phyloP scores from a whole-genome alignment of 2,888 invertebrate species.

The Anaspis maculata region DNA sequence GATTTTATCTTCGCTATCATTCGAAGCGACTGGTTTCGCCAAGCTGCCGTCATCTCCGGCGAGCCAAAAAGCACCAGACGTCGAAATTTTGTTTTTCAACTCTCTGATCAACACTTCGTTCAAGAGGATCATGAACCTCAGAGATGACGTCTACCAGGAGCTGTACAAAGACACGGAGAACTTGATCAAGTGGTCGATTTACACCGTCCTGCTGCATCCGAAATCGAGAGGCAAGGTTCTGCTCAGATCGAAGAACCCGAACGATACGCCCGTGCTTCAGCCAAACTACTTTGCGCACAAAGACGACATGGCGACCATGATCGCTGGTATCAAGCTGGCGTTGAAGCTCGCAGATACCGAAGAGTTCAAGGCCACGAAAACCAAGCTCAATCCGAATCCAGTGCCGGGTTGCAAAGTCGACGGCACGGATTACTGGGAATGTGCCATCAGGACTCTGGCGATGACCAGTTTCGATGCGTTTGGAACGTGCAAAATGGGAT shows the following conservation, averaged over 20 bases:
- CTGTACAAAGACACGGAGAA: background rate
- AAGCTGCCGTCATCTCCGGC: constrained; percentile 24
- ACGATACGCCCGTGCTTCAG: constrained; percentile 27
- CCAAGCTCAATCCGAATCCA: constrained; percentile 45
- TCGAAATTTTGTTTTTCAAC: constrained; percentile 52
- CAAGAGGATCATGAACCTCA: constrained; percentile 30
- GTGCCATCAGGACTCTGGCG: constrained; percentile 53
- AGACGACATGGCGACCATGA: constrained; percentile 49
- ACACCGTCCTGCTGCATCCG: constrained; percentile 23
- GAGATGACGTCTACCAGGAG: constrained; percentile 2
- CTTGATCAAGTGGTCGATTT: constrained; percentile 5
- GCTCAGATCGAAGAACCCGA: constrained; percentile 24
- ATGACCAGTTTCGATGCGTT: constrained; percentile 55
- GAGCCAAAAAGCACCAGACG: constrained; percentile 47
- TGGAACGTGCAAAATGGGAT: constrained; percentile 61
- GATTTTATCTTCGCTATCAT: constrained; percentile 45
- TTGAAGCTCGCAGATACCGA: constrained; percentile 37
- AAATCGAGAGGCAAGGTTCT: constrained; percentile 25
- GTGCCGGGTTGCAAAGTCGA: constrained; percentile 53
- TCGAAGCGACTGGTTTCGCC: constrained; percentile 49
- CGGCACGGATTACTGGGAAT: constrained; percentile 55
- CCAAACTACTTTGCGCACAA: constrained; percentile 47
- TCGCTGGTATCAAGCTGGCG: constrained; percentile 45
- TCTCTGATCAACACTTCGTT: background rate
- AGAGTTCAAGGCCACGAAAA: constrained; percentile 47